A percentile compares a stretch with the other conserved stretches of the same genome.
These are phyloP conservation scores for Bombylius discolor DNA, from an alignment of 2,888 invertebrate genomes.

Conservation along the genomic window DNA sequence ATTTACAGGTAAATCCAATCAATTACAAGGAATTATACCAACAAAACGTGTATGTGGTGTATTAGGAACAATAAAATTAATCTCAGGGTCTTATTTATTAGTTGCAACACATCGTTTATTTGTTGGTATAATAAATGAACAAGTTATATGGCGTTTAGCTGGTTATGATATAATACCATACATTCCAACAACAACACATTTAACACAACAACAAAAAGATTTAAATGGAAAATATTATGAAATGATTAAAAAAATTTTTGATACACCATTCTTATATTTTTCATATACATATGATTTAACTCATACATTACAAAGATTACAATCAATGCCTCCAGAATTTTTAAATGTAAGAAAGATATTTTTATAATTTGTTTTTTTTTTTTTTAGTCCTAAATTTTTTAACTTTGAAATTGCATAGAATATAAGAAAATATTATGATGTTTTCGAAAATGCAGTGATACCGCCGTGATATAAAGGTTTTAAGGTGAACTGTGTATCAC, in stretches of 20 bases:
- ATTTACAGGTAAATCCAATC: constrained; percentile 41
- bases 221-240: constrained; percentile 73
- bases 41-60: constrained; percentile 72
- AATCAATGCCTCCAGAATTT: constrained; percentile 72
- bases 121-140: constrained; percentile 68
- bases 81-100: constrained; percentile 78
- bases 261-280: constrained; percentile 82
- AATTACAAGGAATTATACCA: constrained; percentile 49
- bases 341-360: constrained; percentile 41
- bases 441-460: too few relatives aligned
- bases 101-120: constrained; percentile 71
- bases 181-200: constrained; percentile 67
- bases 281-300: constrained; percentile 90
- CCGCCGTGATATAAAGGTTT: too few relatives aligned
- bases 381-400: neutral
- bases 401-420: neutral
- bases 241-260: constrained; percentile 71
- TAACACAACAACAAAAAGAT: constrained; percentile 68
- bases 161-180: constrained; percentile 78
- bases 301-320: constrained; percentile 78
- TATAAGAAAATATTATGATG: neutral
- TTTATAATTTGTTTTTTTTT: neutral
- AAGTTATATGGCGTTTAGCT: constrained; percentile 64
- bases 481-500: too few relatives aligned
- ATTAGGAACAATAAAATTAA: constrained; percentile 68